Percentiles rank a stretch among this genome's conserved stretches.
phyloP scores from a whole-genome alignment of 2,113 vertebrate species.

The Dipodomys merriami region DNA sequence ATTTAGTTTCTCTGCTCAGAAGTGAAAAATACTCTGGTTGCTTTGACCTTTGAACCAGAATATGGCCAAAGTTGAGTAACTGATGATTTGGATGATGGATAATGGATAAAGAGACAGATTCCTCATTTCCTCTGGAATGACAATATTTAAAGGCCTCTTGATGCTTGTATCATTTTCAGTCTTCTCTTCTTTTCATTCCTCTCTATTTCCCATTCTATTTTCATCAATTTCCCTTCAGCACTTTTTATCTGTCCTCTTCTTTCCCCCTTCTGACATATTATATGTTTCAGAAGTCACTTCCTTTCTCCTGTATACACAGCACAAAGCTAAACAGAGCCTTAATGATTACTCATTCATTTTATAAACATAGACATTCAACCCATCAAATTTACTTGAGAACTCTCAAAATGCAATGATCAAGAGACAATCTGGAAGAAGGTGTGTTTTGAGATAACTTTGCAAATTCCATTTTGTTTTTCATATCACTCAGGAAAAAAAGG shows the following conservation, averaged over 20 bases:
- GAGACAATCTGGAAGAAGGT: background rate
- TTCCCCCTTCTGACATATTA: background rate
- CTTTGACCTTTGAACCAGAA: background rate
- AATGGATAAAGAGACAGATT: background rate
- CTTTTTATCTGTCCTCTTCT: background rate
- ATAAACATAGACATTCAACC: slow-evolving; percentile 40
- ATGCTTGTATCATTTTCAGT: background rate
- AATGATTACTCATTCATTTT: background rate
- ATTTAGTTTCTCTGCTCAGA: background rate
- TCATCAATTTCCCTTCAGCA: background rate
- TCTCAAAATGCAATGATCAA: background rate
- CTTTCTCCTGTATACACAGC: background rate
- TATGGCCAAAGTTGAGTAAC: background rate
- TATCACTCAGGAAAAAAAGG: background rate
- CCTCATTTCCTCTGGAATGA: background rate
- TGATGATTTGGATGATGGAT: background rate
- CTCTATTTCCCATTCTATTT: background rate
- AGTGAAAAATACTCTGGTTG: background rate
- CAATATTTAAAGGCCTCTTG: background rate
- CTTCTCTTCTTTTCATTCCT: background rate
- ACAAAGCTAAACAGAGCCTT: background rate
- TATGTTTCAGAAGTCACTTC: background rate
- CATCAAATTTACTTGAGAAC: background rate
- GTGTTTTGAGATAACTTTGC: slow-evolving; percentile 20
- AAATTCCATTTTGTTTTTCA: slow-evolving; percentile 12